Base-by-base conservation (phyloP, 2,888 invertebrate species). In the Agriopis marginaria region DNA sequence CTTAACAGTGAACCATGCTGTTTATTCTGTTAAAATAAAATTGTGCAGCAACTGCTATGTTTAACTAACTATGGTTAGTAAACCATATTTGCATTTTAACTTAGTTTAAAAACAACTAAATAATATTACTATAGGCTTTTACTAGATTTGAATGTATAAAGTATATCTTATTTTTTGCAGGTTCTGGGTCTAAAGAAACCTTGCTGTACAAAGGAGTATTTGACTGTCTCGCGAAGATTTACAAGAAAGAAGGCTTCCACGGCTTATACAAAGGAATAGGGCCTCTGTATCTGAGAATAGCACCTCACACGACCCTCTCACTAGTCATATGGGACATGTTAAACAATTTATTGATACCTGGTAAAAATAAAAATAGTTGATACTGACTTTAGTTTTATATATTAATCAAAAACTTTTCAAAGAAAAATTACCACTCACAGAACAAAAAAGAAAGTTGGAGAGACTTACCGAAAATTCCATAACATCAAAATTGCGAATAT, bases 181-280 rank as follows among this genome's bases (percentile, higher is more conserved):
- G 96, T 14, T 94, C 96, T 0, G 96, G 96, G 79, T 82, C 90
- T 12, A 87, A 90, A 60, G 96, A 96, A 80, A 96, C 96, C 23
- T 82, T 95, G 0, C 86, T 97, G 0, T 98, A 98, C 89, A 95
- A 89, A 6, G 97, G 97, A 58, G 95, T 98, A 12, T 73, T 96
- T 1, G 98, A 98, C 87, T 98, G 98, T 81, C 94, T 97, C 44
- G 77, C 91, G 1, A 98, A 98, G 90, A 97, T 97, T 70, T 96
- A 96, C 78, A 95, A 89, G 82, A 95, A 95, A 3, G 98, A 98
- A 94, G 98, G 98, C 0, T 63, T 97, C 1, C 95, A 95, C 79
- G 97, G 97, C 0, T 95, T 97, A 45, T 98, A 97, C 86, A 98
- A 98, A 89, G 98, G 97, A 6, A 94, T 97, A 79, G 95, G 96